Conservation (phyloP, 2,797 vertebrate genomes). For the Mastacembelus armatus region DNA sequence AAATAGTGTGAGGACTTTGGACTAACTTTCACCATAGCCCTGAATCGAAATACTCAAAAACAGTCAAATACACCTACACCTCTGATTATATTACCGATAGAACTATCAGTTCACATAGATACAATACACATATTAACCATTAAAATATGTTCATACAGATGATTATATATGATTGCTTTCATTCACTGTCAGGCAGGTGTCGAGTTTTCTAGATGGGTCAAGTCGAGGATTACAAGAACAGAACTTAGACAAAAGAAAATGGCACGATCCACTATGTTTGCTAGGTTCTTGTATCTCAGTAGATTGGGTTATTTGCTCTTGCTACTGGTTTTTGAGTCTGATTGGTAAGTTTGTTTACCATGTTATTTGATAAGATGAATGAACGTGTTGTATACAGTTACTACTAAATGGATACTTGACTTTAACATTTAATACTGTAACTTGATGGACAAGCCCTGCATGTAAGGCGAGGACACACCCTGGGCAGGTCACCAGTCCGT, state of each 20-base stretch:
- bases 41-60: conserved; percentile 1
- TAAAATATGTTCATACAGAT: neutral
- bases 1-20: conserved; percentile 63
- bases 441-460: neutral
- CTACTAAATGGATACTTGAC: neutral
- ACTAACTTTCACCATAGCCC: conserved; percentile 38
- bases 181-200: neutral
- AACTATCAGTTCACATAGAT: neutral
- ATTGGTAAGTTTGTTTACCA: too few relatives aligned
- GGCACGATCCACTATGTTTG: neutral
- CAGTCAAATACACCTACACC: neutral
- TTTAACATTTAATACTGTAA: neutral
- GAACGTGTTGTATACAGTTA: neutral
- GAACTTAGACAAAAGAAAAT: neutral
- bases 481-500: conserved; percentile 15
- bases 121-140: neutral
- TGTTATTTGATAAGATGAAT: conserved; percentile 2
- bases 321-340: too few relatives aligned
- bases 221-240: too few relatives aligned
- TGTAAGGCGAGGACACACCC: conserved; percentile 52
- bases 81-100: neutral
- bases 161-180: neutral
- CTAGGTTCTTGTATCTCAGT: too few relatives aligned
- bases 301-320: too few relatives aligned
- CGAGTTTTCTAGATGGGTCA: neutral